These are phyloP conservation scores for Sphaerophoria taeniata DNA, from an alignment of 2,888 invertebrate genomes.

Conservation along the genomic window DNA sequence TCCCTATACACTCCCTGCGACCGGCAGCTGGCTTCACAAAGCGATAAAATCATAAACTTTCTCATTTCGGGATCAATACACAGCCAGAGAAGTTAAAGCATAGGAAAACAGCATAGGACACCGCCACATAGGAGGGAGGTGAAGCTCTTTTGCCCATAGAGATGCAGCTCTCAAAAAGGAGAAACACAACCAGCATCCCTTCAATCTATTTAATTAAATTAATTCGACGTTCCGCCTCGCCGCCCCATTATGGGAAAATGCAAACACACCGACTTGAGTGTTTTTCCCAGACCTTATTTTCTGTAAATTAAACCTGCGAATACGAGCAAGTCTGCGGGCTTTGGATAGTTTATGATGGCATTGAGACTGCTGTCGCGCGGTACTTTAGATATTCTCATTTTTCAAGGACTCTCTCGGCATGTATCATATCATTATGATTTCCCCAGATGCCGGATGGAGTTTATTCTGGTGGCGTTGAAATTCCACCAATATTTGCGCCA, in stretches of 20 bases:
- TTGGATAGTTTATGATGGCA: slow-evolving; percentile 71
- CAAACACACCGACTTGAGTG: slow-evolving; percentile 54
- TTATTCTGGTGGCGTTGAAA: slow-evolving; percentile 15
- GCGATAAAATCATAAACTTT: slow-evolving; percentile 71
- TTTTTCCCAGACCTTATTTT: slow-evolving; percentile 51
- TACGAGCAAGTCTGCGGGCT: slow-evolving; percentile 48
- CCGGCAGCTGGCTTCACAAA: slow-evolving; percentile 35
- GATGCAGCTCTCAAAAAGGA: slow-evolving; percentile 8
- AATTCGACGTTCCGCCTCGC: slow-evolving; percentile 65
- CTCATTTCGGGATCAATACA: slow-evolving; percentile 72
- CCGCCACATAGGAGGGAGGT: not conserved
- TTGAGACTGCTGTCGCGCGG: slow-evolving; percentile 42
- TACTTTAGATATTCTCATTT: slow-evolving; percentile 21
- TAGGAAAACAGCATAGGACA: slow-evolving; percentile 1
- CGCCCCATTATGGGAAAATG: slow-evolving; percentile 42
- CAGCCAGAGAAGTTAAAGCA: slow-evolving; percentile 32
- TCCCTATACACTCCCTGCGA: slow-evolving; percentile 47
- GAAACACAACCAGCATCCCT: slow-evolving; percentile 30
- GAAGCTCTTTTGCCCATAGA: not conserved
- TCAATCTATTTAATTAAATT: slow-evolving; percentile 69
- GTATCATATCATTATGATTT: slow-evolving; percentile 74
- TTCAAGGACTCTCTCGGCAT: slow-evolving; percentile 64
- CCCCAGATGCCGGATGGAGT: slow-evolving; percentile 63
- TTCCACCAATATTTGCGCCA: slow-evolving; percentile 28
- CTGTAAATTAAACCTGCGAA: slow-evolving; percentile 67